Percentiles rank a stretch among this genome's conserved stretches.
Evolutionary conservation across 2,888 invertebrate species (phyloP).

Genomic region (Thymelicus acteon): DNA sequence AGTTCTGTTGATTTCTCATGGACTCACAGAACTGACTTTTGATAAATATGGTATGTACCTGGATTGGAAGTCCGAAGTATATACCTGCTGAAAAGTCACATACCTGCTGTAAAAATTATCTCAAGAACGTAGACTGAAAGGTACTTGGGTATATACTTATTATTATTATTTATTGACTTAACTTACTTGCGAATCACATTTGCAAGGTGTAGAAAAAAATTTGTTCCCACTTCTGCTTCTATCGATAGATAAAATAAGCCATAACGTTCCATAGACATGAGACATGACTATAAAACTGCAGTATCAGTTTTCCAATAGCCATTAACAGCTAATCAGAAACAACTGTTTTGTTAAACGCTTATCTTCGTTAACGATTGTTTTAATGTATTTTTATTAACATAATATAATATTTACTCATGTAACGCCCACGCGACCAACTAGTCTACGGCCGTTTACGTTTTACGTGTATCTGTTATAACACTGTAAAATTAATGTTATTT

Average conservation of each 20-base stretch:
- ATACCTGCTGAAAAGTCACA: no score
- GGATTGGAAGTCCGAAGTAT: no score
- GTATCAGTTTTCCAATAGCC: background rate
- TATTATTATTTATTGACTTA: no score
- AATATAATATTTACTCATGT: conserved; percentile 10
- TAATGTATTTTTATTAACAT: conserved; percentile 19
- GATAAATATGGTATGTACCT: no score
- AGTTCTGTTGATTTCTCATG: no score
- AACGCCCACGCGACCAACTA: background rate
- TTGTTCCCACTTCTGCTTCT: background rate
- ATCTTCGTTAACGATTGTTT: conserved; percentile 8
- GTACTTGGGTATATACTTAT: no score
- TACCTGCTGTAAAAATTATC: no score
- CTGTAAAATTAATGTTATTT: conserved; percentile 48
- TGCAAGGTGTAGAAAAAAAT: no score
- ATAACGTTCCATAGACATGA: background rate
- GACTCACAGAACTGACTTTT: no score
- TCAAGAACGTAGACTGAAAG: no score
- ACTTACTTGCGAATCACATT: no score
- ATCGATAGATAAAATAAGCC: background rate
- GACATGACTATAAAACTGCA: background rate
- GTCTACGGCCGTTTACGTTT: background rate
- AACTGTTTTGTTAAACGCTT: conserved; percentile 4
- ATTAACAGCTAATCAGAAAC: conserved; percentile 22
- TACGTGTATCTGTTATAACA: conserved; percentile 14